Base-by-base conservation (phyloP, 2,113 vertebrate species). In the Puma concolor region DNA sequence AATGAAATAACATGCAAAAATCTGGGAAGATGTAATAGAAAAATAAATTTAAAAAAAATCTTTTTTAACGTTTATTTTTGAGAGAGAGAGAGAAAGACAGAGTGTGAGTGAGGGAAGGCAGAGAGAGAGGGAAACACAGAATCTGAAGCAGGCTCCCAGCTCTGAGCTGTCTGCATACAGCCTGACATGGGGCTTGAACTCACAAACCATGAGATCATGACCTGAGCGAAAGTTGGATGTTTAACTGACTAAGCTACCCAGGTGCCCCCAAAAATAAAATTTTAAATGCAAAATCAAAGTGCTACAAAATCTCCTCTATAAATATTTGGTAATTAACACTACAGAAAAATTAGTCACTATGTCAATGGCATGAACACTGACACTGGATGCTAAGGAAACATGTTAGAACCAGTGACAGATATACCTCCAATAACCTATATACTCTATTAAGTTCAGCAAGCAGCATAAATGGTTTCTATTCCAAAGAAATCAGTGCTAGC, bases 271-370 rank as follows among this genome's bases (percentile, higher is more conserved):
- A 87, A 14, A 3, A 29, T 74, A 93, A 91, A 87, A 71, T 69
- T 87, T 84, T 93, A 16, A 91, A 87, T n/a, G 33, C 44, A 93
- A 97, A 74, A 81, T 88, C 6, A 69, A 95, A 85, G 95, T 25
- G 52, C 33, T 60, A 91, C 4, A 96, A 88, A 77, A 81, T 92
- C 23, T 98, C 36, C 38, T 50, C 71, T 41, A 66, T 50, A 90
- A 88, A n/a, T 66, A 96, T 38, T n/a, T 84, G 36, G 31, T 85
- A 92, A 89, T 79, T 94, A 93, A 91, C 64, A 95, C 13, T 80
- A 80, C 0, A 60, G 57, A 83, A 92, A 88, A 97, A 50, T 76
- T 74, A 71, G 52, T 80, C 33, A 89, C 6, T 74, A 0, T 87
- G 71, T 71, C n/a, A 41, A 86, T 15, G 29, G 25, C 27, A 93